Conservation (phyloP, 2,797 vertebrate species). For the Pseudopleuronectes americanus region DNA sequence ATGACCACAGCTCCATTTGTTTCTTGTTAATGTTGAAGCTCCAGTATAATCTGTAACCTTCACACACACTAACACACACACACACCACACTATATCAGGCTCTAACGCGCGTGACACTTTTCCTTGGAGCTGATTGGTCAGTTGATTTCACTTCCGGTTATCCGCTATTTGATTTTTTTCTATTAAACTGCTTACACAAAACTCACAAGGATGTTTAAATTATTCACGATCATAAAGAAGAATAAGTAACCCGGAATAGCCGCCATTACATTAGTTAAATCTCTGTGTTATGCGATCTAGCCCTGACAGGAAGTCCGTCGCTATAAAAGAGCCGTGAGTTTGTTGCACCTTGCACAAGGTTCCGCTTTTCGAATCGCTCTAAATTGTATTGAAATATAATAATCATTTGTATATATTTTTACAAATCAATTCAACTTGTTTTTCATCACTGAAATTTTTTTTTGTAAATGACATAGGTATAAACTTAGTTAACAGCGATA, state of each 20-base stretch:
- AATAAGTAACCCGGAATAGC: no score
- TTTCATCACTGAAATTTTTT: no score
- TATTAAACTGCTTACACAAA: rapidly evolving
- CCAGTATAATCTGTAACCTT: constrained; percentile 35
- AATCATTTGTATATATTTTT: no score
- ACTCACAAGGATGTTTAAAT: rapidly evolving
- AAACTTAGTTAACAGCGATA: no score
- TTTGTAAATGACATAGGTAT: no score
- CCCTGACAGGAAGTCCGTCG: constrained; percentile 15
- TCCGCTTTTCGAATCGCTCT: constrained; percentile 16
- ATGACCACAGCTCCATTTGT: not conserved
- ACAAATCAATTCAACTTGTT: no score
- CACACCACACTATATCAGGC: not conserved
- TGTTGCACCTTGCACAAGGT: not conserved
- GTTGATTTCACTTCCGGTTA: constrained; percentile 28
- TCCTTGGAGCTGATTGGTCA: constrained; percentile 29
- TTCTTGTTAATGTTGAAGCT: rapidly evolving
- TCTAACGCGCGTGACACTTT: constrained; percentile 6
- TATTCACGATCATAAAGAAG: no score
- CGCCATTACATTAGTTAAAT: not conserved
- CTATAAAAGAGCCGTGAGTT: not conserved
- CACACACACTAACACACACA: not conserved
- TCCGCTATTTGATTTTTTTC: not conserved
- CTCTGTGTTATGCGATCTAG: not conserved
- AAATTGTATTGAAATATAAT: no score